Conservation (phyloP, 2,888 invertebrate species). For the Pegoplata infirma region DNA sequence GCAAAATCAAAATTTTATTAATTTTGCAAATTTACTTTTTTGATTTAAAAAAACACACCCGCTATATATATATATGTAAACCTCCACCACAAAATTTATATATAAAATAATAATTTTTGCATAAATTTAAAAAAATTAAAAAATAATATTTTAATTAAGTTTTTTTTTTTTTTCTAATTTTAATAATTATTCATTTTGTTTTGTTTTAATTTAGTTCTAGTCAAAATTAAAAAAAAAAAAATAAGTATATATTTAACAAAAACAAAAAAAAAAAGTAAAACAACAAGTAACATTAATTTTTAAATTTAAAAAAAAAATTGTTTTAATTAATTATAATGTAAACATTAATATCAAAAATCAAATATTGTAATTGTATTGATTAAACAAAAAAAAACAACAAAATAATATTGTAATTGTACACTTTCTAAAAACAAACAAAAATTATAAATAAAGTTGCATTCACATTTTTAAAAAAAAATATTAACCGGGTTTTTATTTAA, state of each 20-base stretch:
- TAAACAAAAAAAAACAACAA: too few species aligned
- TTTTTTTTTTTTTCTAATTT: constrained; percentile 37
- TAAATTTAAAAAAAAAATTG: constrained; percentile 64
- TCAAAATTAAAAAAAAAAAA: constrained; percentile 70
- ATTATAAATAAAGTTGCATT: constrained; percentile 76
- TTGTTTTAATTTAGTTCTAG: constrained; percentile 73
- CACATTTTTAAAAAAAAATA: constrained; percentile 72
- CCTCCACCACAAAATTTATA: constrained; percentile 35
- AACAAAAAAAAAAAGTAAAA: constrained; percentile 38
- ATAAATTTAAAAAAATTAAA: constrained; percentile 11
- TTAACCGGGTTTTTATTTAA: not conserved
- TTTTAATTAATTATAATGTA: constrained; percentile 71
- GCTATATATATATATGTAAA: too few species aligned
- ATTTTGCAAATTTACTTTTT: not conserved
- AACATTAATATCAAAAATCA: constrained; percentile 68
- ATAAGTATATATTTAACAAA: constrained; percentile 48
- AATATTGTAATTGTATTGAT: constrained; percentile 63
- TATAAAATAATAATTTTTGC: constrained; percentile 26
- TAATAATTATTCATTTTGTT: constrained; percentile 34
- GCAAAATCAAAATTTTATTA: constrained; percentile 42
- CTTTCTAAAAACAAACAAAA: constrained; percentile 66
- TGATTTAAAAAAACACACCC: not conserved
- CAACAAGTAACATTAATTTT: constrained; percentile 57
- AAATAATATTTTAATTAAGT: constrained; percentile 24
- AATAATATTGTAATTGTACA: constrained; percentile 69